Percentiles rank a stretch among this genome's conserved stretches.
Evolutionary conservation across 2,797 vertebrate genomes (phyloP).

Genomic region (Tolypeutes matacus): DNA sequence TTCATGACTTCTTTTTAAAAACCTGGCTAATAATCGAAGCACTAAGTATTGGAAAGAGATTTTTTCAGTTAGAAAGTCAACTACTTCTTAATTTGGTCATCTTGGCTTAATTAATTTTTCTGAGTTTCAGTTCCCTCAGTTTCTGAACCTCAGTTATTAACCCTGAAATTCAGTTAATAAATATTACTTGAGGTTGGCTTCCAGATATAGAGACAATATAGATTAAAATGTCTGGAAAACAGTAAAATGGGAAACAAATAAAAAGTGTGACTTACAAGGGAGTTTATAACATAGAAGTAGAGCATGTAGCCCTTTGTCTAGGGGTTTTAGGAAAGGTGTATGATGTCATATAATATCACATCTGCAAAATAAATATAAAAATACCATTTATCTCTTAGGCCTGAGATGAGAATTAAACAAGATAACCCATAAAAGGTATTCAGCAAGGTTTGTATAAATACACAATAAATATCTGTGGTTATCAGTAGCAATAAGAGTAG

Average conservation of each 20-base stretch:
- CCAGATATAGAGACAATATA: not conserved
- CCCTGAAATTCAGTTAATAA: not conserved
- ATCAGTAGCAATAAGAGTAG: not conserved
- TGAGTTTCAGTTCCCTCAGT: not conserved
- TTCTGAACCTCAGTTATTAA: too few relatives aligned
- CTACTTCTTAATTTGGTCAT: not conserved
- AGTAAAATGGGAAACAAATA: not conserved
- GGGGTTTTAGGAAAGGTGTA: not conserved
- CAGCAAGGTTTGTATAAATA: not conserved
- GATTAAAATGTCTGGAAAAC: not conserved
- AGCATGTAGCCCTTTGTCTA: not conserved
- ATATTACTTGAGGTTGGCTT: not conserved
- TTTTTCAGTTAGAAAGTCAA: not conserved
- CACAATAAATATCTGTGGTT: not conserved
- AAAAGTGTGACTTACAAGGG: not conserved
- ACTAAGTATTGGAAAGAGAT: not conserved
- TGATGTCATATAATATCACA: not conserved
- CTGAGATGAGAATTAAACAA: not conserved
- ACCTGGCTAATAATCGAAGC: not conserved
- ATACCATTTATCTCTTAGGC: not conserved
- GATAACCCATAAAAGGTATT: not conserved
- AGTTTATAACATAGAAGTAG: constrained; percentile 14
- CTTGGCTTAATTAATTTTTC: not conserved
- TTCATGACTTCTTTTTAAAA: not conserved
- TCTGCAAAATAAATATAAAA: constrained; percentile 36